Conservation (phyloP, 64 coral and sea anemone genomes). For the Dendronephthya gigantea region DNA sequence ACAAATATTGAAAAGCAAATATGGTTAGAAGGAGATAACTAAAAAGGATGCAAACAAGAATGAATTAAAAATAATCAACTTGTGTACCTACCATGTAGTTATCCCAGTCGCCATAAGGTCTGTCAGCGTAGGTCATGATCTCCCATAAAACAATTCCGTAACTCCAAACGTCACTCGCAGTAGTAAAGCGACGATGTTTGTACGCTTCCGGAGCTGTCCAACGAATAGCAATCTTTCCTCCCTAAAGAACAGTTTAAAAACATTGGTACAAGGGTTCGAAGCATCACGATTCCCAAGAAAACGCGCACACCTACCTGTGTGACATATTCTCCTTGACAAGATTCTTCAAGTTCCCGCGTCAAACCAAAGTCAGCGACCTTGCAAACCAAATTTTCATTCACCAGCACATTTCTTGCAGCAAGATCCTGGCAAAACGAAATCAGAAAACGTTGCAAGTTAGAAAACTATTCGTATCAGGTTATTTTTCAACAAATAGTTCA, state of each 20-base stretch:
- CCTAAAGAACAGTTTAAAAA: background rate
- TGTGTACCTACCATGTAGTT: background rate
- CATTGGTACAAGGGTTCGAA: background rate
- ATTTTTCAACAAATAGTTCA: background rate
- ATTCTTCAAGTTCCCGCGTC: background rate
- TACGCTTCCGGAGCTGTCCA: conserved; percentile 8
- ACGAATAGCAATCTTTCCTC: background rate
- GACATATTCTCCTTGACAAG: background rate
- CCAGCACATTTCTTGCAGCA: background rate
- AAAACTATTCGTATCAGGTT: too few relatives aligned
- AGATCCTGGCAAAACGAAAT: background rate
- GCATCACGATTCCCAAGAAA: background rate
- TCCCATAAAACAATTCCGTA: conserved; percentile 5
- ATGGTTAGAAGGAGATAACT: too few relatives aligned
- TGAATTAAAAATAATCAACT: background rate
- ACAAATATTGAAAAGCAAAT: background rate
- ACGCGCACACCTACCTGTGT: background rate
- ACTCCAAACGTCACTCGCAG: conserved; percentile 2
- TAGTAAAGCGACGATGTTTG: background rate
- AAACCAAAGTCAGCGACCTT: background rate
- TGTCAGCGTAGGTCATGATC: background rate
- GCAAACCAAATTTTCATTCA: background rate
- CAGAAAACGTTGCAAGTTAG: too few relatives aligned
- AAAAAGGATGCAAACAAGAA: too few relatives aligned
- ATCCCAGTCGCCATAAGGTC: conserved; percentile 7